Evolutionary conservation across 2,888 invertebrate genomes (phyloP).

Genomic region (Apotomis betuletana): DNA sequence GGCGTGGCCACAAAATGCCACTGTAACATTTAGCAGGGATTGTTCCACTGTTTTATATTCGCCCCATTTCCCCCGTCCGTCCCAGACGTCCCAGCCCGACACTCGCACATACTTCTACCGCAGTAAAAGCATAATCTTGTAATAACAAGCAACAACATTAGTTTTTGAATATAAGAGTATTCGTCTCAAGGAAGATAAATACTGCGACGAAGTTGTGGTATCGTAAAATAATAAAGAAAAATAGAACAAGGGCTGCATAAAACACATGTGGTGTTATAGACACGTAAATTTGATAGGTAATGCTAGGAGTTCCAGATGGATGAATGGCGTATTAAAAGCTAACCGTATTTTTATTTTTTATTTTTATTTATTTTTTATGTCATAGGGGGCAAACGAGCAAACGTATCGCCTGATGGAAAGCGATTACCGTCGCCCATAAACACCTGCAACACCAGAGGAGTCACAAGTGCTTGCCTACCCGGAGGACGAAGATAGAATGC

Average conservation of each 20-base stretch:
- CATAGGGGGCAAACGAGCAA: no score
- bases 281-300: not conserved
- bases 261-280: not conserved
- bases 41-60: constrained; percentile 69
- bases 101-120: constrained; percentile 26
- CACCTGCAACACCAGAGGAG: no score
- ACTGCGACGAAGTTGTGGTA: not conserved
- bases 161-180: not conserved
- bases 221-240: not conserved
- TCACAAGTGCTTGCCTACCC: no score
- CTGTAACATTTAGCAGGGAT: constrained; percentile 53
- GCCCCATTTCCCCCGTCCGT: constrained; percentile 62
- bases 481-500: no score
- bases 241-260: not conserved
- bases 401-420: no score
- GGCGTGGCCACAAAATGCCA: constrained; percentile 47
- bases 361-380: no score
- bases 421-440: no score
- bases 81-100: constrained; percentile 51
- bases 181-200: no score
- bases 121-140: constrained; percentile 32
- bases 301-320: not conserved
- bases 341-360: no score
- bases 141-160: not conserved
- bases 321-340: not conserved